Evolutionary conservation across 2,888 invertebrate genomes (phyloP), one percentile per base, ranked within the genome.

Genomic region (Disparrhopalites patrizii): DNA sequence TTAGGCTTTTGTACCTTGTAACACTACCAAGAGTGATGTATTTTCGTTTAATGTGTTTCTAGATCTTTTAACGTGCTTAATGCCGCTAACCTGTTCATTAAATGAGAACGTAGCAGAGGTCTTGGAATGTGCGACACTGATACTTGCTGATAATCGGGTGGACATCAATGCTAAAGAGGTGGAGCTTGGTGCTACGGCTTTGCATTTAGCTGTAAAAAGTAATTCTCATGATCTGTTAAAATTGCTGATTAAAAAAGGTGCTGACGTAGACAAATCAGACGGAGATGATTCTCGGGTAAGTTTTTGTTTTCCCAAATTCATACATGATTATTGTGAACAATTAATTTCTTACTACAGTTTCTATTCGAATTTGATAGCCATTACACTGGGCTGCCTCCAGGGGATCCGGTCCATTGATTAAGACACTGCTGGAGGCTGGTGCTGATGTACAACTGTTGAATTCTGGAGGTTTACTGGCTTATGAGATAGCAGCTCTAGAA

Each of bases 401-500:
- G 4, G 64, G 64, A 23, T 64, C 23, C 57, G 64, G 64, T 4
- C 56, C 50, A 25, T 33, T 57, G 5, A 43, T 56, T 15, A 64
- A 64, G 38, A 47, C 20, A 23, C 33, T 64, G 1, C 20, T 64
- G 43, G 13, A 50, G 2, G 31, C 30, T 33, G n/a, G 25, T 30
- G 51, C 56, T 5, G 33, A 56, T 43, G 3, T 54, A n/a, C 27
- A 56, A n/a, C 27, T 31, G 20, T 20, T 64, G 27, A 64, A 47
- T 57, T 4, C 18, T 1, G 13, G n/a, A 25, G 71, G 69, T 31
- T 58, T 31, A 13, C 57, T 36, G 15, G 60, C 66, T 1, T 31
- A 40, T 36, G 71, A 71, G 13, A 1, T 65, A 1, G 69, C 71
- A 4, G 65, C 65, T 30, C 60, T 69, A 10, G 54, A 52, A 10